A percentile compares a stretch with the other conserved stretches of the same genome.
Evolutionary conservation across 2,888 invertebrate species (phyloP).

Genomic region (Chrysina gloriosa): DNA sequence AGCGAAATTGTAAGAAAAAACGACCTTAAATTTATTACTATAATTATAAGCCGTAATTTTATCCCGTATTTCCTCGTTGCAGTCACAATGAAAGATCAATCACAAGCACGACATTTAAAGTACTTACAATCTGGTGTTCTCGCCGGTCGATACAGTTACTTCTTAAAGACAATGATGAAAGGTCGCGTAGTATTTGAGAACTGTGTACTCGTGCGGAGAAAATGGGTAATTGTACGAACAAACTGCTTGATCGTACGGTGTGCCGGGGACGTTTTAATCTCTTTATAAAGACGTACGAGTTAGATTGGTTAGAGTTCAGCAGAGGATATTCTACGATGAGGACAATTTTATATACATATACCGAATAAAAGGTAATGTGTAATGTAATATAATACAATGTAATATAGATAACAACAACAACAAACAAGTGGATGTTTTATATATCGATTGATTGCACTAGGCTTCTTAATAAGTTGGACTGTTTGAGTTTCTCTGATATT

Average conservation of each 20-base stretch:
- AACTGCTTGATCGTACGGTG: background rate
- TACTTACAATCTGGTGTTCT: constrained; percentile 9
- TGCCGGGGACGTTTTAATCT: constrained; percentile 1
- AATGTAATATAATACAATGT: too few species aligned
- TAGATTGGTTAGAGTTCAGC: too few species aligned
- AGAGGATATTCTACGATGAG: too few species aligned
- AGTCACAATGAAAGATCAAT: constrained; percentile 24
- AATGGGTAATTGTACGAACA: constrained; percentile 11
- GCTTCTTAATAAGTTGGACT: too few species aligned
- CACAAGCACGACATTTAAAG: constrained; percentile 23
- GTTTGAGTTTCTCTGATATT: too few species aligned
- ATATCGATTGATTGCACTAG: too few species aligned
- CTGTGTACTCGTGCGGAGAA: constrained; percentile 28
- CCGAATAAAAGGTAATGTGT: too few species aligned
- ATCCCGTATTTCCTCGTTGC: constrained; percentile 16
- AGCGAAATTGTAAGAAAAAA: constrained; percentile 2
- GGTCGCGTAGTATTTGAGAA: constrained; percentile 23
- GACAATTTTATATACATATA: too few species aligned
- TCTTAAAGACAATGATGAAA: constrained; percentile 20
- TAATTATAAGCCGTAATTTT: constrained; percentile 17
- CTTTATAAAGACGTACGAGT: constrained; percentile 18
- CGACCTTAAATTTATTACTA: constrained; percentile 15
- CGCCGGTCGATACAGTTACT: constrained; percentile 12
- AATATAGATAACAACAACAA: too few species aligned
- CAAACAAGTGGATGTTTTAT: too few species aligned